Conservation (phyloP, 2,113 vertebrate species). For the Mohoua ochrocephala region DNA sequence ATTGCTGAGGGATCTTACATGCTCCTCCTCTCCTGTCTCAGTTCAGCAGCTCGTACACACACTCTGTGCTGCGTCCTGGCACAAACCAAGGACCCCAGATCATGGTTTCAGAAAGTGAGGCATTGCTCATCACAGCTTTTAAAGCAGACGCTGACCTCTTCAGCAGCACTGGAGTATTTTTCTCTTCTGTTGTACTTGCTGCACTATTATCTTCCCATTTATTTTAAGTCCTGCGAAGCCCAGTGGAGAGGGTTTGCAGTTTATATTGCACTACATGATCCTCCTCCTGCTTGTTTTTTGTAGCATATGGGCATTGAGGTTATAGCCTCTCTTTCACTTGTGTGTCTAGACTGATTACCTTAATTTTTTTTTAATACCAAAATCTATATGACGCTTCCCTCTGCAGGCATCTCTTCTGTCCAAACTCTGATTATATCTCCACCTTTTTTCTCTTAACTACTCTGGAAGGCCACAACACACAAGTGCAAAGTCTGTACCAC, state of each 20-base stretch:
- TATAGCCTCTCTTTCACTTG: slow-evolving; percentile 10
- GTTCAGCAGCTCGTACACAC: background rate
- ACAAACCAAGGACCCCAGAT: slow-evolving; percentile 46
- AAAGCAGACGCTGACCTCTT: slow-evolving; percentile 13
- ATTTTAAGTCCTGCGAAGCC: slow-evolving; percentile 3
- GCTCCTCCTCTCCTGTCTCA: background rate
- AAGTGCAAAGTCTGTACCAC: background rate
- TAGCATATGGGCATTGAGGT: slow-evolving; percentile 5
- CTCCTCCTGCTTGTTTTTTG: background rate
- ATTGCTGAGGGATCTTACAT: background rate
- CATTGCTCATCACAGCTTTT: background rate
- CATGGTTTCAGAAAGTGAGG: slow-evolving; percentile 12
- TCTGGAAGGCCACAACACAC: background rate
- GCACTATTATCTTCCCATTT: background rate
- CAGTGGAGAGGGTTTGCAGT: background rate
- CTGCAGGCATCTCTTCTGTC: background rate
- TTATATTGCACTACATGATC: background rate
- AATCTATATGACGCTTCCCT: slow-evolving; percentile 25
- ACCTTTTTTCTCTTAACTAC: background rate
- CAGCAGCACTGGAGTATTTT: background rate
- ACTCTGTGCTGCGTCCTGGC: slow-evolving; percentile 23
- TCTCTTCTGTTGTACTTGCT: background rate
- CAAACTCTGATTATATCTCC: background rate
- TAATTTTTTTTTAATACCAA: slow-evolving; percentile 11
- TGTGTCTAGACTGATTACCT: slow-evolving; percentile 7